Percentiles rank a stretch among this genome's conserved stretches.
These are phyloP conservation scores for Ivindomyrus marchei DNA, from an alignment of 2,113 vertebrate species.

Conservation along the genomic window DNA sequence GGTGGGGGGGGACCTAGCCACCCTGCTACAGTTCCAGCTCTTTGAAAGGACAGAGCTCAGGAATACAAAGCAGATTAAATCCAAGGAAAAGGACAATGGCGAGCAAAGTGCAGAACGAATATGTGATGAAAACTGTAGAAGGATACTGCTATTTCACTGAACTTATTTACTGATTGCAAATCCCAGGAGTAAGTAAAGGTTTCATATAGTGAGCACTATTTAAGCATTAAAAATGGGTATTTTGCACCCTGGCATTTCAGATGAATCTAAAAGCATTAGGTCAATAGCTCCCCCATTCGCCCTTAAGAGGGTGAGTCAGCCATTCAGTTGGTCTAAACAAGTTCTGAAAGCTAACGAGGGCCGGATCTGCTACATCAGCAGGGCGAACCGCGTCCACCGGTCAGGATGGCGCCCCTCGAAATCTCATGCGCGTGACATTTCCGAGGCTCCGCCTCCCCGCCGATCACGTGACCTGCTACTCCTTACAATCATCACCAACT, in stretches of 20 bases:
- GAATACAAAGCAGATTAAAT: not conserved
- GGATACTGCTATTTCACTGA: not conserved
- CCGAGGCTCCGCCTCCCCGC: not conserved
- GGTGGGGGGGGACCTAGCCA: not conserved
- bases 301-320: not conserved
- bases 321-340: not conserved
- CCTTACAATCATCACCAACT: not conserved
- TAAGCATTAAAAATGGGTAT: not conserved
- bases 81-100: not conserved
- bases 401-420: not conserved
- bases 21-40: not conserved
- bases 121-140: not conserved
- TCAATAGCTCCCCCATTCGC: not conserved
- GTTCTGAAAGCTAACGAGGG: not conserved
- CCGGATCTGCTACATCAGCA: not conserved
- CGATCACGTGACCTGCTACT: not conserved
- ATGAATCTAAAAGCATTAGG: not conserved
- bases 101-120: not conserved
- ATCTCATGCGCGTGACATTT: not conserved
- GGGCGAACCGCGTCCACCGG: not conserved
- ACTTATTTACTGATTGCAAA: not conserved
- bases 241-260: not conserved
- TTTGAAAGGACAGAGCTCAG: not conserved
- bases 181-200: not conserved
- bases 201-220: not conserved